Base-by-base conservation (phyloP, 2,888 invertebrate genomes). In the Anarsia innoxiella region DNA sequence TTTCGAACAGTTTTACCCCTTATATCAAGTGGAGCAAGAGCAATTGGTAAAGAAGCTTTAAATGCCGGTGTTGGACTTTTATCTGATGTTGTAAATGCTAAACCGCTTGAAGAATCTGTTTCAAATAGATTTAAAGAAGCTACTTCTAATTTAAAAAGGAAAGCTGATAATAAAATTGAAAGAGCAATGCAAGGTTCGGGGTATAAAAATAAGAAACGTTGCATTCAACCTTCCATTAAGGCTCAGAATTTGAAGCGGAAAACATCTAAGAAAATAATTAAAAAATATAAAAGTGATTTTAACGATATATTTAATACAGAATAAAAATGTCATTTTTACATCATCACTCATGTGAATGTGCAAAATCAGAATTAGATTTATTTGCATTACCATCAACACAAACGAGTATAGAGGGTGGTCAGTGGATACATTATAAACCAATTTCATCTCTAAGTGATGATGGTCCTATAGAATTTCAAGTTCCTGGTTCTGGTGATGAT, bases 311-410 rank as follows among this genome's bases (percentile, higher is more conserved):
- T n/a, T n/a, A n/a, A n/a, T n/a, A n/a, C n/a, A n/a, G n/a, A n/a
- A 49, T 25, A 32, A 46, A 40, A 31, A 53, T 53, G 51, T 48
- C 48, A 12, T 55, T 56, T 42, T 34, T 52, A 45, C 51, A 53
- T 40, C 48, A 41, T 42, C 37, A 52, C 42, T 52, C 53, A 31
- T 54, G 51, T 41, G 54, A 55, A 39, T 56, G 55, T 37, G 39
- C 41, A 16, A 58, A 53, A 31, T 52, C 52, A 13, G 54, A 54
- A 29, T 41, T 53, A 28, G 53, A 53, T 44, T 47, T 55, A 33
- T 56, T 56, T 48, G 53, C n/a, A n/a, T n/a, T n/a, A n/a, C n/a
- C n/a, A n/a, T n/a, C n/a, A n/a, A n/a, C n/a, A n/a, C n/a, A n/a
- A n/a, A n/a, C n/a, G n/a, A n/a, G n/a, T n/a, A n/a, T n/a, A n/a